A percentile compares a stretch with the other conserved stretches of the same genome.
Conservation (phyloP, 2,797 vertebrate species). For the Mormyrus hasselquistii region DNA sequence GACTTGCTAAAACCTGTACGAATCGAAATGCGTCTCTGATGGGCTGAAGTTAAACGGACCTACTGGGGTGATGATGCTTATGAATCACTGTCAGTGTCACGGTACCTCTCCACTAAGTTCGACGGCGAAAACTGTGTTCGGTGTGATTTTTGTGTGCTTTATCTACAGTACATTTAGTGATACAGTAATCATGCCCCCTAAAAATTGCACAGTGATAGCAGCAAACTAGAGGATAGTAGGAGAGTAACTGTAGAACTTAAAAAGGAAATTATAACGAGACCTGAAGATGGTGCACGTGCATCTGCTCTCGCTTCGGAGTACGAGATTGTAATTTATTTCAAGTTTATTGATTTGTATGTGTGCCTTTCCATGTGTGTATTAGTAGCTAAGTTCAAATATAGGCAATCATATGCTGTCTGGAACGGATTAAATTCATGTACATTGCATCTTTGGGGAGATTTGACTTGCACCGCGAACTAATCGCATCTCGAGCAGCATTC, state of each 20-base stretch:
- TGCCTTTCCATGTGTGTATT: neutral
- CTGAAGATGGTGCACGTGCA: neutral
- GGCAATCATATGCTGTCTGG: neutral
- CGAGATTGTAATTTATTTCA: neutral
- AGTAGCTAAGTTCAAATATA: neutral
- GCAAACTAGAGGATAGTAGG: neutral
- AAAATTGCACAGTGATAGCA: neutral
- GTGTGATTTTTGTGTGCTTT: neutral
- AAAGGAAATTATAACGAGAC: neutral
- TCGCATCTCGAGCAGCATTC: neutral
- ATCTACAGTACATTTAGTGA: neutral
- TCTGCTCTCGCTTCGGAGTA: neutral
- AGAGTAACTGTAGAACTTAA: neutral
- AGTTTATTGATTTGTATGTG: neutral
- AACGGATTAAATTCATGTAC: neutral
- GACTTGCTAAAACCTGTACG: neutral
- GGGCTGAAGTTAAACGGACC: neutral
- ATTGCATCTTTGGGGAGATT: neutral
- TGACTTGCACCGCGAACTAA: neutral
- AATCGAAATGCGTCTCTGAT: neutral
- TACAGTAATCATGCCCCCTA: neutral
- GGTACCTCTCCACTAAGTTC: neutral
- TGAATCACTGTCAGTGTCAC: neutral
- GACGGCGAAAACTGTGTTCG: neutral
- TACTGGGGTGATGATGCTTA: neutral